Conservation (phyloP, 2,888 invertebrate species). For the Sarcophaga variegata region DNA sequence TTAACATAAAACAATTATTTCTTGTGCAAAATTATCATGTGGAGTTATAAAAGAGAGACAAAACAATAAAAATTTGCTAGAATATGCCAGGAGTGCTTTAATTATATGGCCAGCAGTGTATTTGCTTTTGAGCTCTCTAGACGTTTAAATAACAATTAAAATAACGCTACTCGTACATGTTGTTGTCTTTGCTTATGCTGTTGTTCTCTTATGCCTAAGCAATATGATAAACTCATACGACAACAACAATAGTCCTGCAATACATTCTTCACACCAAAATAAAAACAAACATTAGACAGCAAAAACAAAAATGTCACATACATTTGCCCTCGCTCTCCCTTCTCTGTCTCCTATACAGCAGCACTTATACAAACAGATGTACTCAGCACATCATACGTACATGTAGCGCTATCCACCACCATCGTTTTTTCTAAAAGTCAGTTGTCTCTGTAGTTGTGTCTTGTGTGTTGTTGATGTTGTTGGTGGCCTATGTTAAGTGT, state of each 20-base stretch:
- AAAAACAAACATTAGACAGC: neutral
- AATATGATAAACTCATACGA: slow-evolving; percentile 12
- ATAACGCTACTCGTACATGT: neutral
- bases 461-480: slow-evolving; percentile 31
- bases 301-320: neutral
- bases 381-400: neutral
- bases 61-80: neutral
- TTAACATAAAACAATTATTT: no score
- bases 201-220: slow-evolving; percentile 13
- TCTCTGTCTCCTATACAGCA: neutral
- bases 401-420: neutral
- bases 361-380: slow-evolving; percentile 26
- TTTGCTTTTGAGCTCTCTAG: slow-evolving; percentile 26
- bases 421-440: neutral
- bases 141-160: slow-evolving; percentile 58
- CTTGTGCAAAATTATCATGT: no score
- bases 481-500: slow-evolving; percentile 59
- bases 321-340: neutral
- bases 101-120: no score
- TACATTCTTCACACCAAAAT: slow-evolving; percentile 14
- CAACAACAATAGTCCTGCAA: slow-evolving; percentile 35
- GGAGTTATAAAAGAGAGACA: neutral
- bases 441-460: neutral
- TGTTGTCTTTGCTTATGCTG: neutral
- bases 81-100: no score